Evolutionary conservation across 2,113 vertebrate genomes (phyloP).

Genomic region (Phalacrocorax aristotelis): DNA sequence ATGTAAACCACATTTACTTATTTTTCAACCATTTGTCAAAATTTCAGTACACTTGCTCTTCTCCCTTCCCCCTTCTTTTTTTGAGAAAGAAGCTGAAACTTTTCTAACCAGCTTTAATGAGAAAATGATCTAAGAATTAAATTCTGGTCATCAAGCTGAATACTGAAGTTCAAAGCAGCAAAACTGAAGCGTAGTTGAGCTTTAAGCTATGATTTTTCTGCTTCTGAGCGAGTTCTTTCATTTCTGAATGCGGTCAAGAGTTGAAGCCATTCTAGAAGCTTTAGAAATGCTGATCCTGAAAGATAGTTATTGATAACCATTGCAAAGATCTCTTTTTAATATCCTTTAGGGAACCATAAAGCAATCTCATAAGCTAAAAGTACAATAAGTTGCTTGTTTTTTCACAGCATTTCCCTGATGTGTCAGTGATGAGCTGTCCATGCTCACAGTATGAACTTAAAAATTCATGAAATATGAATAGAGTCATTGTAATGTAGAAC

Average conservation of each 20-base stretch:
- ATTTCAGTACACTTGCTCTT: neutral
- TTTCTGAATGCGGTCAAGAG: neutral
- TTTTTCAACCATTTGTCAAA: neutral
- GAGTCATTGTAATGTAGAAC: constrained; percentile 8
- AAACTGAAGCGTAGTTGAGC: neutral
- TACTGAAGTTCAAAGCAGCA: neutral
- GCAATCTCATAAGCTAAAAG: constrained; percentile 7
- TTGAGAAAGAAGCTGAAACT: neutral
- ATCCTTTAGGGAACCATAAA: constrained; percentile 9
- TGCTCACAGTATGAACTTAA: neutral
- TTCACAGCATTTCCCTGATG: constrained; percentile 5
- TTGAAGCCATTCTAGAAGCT: neutral
- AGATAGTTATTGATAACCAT: constrained; percentile 38
- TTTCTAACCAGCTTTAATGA: neutral
- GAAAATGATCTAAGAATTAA: neutral
- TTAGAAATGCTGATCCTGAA: constrained; percentile 28
- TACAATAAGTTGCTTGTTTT: constrained; percentile 27
- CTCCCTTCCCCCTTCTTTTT: neutral
- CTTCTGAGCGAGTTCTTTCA: neutral
- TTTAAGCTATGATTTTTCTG: neutral
- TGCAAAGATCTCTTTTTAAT: constrained; percentile 33
- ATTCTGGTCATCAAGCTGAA: neutral
- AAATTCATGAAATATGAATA: constrained; percentile 37
- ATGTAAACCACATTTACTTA: neutral
- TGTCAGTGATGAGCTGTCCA: constrained; percentile 35